A percentile compares a stretch with the other conserved stretches of the same genome.
These are phyloP conservation scores for Drosophila albomicans DNA, from an alignment of 1,140 invertebrate genomes.

Conservation along the genomic window DNA sequence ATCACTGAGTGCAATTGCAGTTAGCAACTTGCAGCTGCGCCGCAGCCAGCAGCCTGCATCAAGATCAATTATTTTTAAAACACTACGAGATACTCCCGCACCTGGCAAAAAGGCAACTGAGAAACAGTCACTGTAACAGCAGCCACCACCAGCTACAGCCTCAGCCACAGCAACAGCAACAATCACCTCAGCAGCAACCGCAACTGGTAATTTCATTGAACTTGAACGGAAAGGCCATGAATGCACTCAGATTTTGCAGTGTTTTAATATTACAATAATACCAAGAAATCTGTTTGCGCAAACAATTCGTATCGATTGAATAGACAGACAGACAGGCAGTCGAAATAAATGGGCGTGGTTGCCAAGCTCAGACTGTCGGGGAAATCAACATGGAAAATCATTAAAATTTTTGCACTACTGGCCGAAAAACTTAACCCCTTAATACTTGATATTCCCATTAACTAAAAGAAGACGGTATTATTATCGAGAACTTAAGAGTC, in stretches of 20 bases:
- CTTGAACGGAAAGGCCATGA: constrained; percentile 81
- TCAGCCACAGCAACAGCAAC: constrained; percentile 32
- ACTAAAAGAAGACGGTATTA: background rate
- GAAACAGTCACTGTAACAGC: constrained; percentile 59
- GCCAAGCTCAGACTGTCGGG: background rate
- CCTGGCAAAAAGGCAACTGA: constrained; percentile 66
- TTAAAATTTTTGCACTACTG: constrained; percentile 2
- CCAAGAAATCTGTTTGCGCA: constrained; percentile 72
- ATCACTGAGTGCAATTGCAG: constrained; percentile 72
- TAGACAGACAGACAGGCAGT: constrained; percentile 32
- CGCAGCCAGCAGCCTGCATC: constrained; percentile 63
- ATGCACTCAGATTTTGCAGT: constrained; percentile 75
- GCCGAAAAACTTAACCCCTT: background rate
- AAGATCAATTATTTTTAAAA: constrained; percentile 84
- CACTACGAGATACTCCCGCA: constrained; percentile 81
- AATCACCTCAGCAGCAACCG: constrained; percentile 57
- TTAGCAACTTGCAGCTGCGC: constrained; percentile 70
- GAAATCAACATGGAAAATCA: constrained; percentile 18
- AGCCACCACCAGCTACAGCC: constrained; percentile 51
- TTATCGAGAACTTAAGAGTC: no score
- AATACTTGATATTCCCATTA: background rate
- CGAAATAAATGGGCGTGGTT: constrained; percentile 57
- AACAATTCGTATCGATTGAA: constrained; percentile 59
- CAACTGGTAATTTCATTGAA: constrained; percentile 83
- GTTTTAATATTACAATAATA: constrained; percentile 72